Base-by-base conservation (phyloP, 2,888 invertebrate species). In the Venusia cambrica region DNA sequence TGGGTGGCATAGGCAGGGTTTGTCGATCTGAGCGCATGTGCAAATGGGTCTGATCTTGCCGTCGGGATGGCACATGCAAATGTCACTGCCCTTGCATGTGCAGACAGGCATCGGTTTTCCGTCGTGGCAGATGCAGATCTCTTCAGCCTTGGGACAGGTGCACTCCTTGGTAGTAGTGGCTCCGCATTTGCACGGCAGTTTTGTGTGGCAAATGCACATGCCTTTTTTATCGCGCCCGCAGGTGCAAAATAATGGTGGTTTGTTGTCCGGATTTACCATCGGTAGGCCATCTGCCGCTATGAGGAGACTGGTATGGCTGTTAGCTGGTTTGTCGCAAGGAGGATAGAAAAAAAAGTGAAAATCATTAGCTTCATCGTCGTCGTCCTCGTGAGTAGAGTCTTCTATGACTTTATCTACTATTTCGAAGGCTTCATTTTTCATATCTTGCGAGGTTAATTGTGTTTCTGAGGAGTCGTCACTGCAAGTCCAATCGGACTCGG, bases 341-440 rank as follows among this genome's bases (percentile, higher is more conserved):
- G 85, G 76, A 33, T 78, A 87, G 45, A 87, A 87, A 51, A 68
- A 87, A 51, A 81, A 77, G 43, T 79, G 69, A 54, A 85, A 87
- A 45, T 85, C 73, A 24, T 76, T 38, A 7, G 69, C 67, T 18
- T 74, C 72, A 6, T 73, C 73, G 5, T 55, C 49, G 5, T 55
- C 46, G 30, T 62, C 40, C 45, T 62, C 60, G 1, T 38, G 35
- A 14, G 24, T 39, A 7, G 41, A 13, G 37, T 61, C 56, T 24
- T 62, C 59, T 43, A 59, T 51, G 5, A 69, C 49, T 5, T 26
- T 48, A 36, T 69, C 57, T 39, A 59, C 61, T 29, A 68, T 33
- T 62, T 71, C 58, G 27, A 45, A 38, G 16, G 41, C 6, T 4
- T 51, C 54, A 28, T 61, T 48, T 54, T 73, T 57, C 25, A 56